Evolutionary conservation across 2,797 vertebrate genomes (phyloP).

Genomic region (Acestrorhynchus altus): DNA sequence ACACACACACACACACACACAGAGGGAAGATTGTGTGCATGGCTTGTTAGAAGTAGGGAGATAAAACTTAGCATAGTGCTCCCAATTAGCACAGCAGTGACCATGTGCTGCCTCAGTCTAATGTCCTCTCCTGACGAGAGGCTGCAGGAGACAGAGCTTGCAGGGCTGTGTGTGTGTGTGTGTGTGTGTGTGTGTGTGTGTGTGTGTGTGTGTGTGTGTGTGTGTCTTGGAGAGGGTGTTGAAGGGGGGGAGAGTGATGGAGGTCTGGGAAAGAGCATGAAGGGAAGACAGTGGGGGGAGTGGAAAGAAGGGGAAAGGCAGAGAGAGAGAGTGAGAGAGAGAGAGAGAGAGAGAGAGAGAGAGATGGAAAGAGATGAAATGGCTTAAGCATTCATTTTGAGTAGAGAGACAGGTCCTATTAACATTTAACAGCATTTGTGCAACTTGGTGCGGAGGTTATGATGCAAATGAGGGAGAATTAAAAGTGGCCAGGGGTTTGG

Average conservation of each 20-base stretch:
- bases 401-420: conserved; percentile 99
- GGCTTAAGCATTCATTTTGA: conserved; percentile 99
- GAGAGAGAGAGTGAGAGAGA: conserved; percentile 41
- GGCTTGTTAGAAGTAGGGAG: conserved; percentile 98
- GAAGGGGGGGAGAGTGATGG: conserved; percentile 5
- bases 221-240: neutral
- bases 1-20: conserved; percentile 37
- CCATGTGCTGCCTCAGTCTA: conserved; percentile 93
- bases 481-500: conserved; percentile 99
- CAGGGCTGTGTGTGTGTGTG: conserved; percentile 43
- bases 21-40: conserved; percentile 84
- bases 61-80: conserved; percentile 99
- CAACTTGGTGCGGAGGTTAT: conserved; percentile 99
- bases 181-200: conserved; percentile 31
- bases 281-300: conserved; percentile 58
- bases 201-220: conserved; percentile 26
- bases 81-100: conserved; percentile 99
- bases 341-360: conserved; percentile 35
- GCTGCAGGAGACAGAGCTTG: conserved; percentile 68
- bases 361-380: conserved; percentile 90
- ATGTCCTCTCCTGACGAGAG: conserved; percentile 92
- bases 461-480: conserved; percentile 99
- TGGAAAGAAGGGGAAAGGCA: conserved; percentile 38
- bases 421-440: conserved; percentile 99
- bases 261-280: conserved; percentile 30